phyloP scores from a whole-genome alignment of 2,888 invertebrate genomes.

The Lasioglossum oenotherae region DNA sequence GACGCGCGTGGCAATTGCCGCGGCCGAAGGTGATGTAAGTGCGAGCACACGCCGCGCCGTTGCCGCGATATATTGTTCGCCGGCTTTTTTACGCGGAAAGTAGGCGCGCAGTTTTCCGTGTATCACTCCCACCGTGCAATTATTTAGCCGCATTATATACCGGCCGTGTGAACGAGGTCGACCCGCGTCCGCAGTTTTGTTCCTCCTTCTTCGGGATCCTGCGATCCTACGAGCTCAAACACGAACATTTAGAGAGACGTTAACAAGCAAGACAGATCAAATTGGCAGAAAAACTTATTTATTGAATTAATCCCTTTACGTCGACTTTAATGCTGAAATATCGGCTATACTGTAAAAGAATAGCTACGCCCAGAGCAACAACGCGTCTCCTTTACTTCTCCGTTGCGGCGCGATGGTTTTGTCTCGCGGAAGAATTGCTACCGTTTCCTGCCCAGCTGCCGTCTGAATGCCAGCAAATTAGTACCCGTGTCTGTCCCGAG shows the following conservation, averaged over 20 bases:
- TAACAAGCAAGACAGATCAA: neutral
- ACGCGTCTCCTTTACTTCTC: slow-evolving; percentile 16
- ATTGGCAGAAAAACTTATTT: neutral
- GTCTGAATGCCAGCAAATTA: slow-evolving; percentile 19
- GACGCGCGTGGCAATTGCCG: slow-evolving; percentile 23
- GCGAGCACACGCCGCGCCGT: slow-evolving; percentile 32
- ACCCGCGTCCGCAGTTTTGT: slow-evolving; percentile 55
- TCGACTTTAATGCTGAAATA: too few species aligned
- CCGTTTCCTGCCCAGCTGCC: slow-evolving; percentile 12
- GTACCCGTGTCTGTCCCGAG: slow-evolving; percentile 5
- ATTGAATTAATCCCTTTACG: too few species aligned
- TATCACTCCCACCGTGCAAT: slow-evolving; percentile 56
- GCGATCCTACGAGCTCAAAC: neutral
- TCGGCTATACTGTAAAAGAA: neutral
- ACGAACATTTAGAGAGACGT: neutral
- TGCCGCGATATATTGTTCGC: slow-evolving; percentile 43
- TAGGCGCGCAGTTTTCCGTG: slow-evolving; percentile 60
- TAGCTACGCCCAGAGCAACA: slow-evolving; percentile 9
- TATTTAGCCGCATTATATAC: slow-evolving; percentile 40
- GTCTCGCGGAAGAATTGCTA: slow-evolving; percentile 24
- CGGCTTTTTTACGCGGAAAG: slow-evolving; percentile 46
- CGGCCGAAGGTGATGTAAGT: slow-evolving; percentile 39
- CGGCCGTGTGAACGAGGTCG: slow-evolving; percentile 68
- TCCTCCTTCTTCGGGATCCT: slow-evolving; percentile 27
- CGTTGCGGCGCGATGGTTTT: slow-evolving; percentile 25